Evolutionary conservation across 2,113 vertebrate genomes (phyloP).

Genomic region (Gyps fulvus): DNA sequence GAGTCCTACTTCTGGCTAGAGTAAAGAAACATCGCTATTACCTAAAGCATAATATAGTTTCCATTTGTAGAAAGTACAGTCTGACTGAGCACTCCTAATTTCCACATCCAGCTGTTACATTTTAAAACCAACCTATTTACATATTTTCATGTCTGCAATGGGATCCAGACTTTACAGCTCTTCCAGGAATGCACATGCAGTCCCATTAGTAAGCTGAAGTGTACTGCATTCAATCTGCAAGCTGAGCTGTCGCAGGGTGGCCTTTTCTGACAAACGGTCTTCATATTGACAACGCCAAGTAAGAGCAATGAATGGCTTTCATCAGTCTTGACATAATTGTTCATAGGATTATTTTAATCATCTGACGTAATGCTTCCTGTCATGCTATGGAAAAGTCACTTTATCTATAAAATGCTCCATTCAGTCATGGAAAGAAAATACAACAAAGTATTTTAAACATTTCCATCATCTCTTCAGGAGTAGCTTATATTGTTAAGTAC

Average conservation of each 20-base stretch:
- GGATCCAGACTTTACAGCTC: background rate
- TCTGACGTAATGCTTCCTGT: slow-evolving; percentile 23
- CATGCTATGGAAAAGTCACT: background rate
- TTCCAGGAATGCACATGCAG: background rate
- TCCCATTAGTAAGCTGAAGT: background rate
- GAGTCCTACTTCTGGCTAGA: background rate
- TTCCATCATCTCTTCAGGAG: background rate
- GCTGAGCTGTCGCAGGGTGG: background rate
- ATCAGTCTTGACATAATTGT: slow-evolving; percentile 9
- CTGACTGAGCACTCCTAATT: background rate
- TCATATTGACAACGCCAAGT: background rate
- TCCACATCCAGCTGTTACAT: background rate
- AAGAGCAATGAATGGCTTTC: background rate
- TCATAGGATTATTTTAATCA: slow-evolving; percentile 23
- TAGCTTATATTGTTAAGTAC: background rate
- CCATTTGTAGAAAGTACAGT: background rate
- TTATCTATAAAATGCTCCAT: background rate
- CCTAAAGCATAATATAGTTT: background rate
- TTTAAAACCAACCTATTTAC: slow-evolving; percentile 17
- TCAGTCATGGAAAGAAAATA: slow-evolving; percentile 19
- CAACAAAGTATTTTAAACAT: slow-evolving; percentile 4
- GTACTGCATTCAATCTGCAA: background rate
- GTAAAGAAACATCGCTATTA: background rate
- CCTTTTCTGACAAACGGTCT: background rate
- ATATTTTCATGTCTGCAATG: background rate